Conservation (phyloP, 2,888 invertebrate genomes). For the Pycnomerus fuliginosus region DNA sequence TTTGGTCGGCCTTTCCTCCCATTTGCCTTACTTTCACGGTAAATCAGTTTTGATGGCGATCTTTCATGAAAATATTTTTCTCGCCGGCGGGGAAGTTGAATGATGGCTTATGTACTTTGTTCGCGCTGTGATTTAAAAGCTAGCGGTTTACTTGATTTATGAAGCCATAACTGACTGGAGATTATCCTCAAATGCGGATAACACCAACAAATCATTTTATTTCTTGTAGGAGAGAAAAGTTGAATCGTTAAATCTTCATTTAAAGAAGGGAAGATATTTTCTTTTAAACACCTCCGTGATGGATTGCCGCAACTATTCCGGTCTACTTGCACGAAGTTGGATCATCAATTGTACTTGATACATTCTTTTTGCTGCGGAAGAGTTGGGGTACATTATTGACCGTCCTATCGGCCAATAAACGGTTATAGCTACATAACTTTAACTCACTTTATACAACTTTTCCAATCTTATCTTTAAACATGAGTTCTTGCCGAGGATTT, state of each 20-base stretch:
- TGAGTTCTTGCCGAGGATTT: constrained; percentile 54
- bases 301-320: constrained; percentile 1
- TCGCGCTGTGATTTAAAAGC: constrained; percentile 35
- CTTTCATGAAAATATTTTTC: constrained; percentile 11
- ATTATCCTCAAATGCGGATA: constrained; percentile 41
- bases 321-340: too few relatives aligned
- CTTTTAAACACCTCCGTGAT: too few relatives aligned
- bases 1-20: not conserved
- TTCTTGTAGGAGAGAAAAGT: constrained; percentile 15
- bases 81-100: constrained; percentile 30
- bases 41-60: not conserved
- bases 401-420: constrained; percentile 46
- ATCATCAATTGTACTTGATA: too few relatives aligned
- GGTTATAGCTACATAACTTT: constrained; percentile 47
- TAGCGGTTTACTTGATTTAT: constrained; percentile 40
- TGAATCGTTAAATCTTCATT: constrained; percentile 10
- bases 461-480: constrained; percentile 58
- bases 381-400: constrained; percentile 42
- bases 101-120: constrained; percentile 42
- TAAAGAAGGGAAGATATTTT: too few relatives aligned
- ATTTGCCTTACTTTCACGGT: not conserved
- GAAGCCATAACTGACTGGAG: constrained; percentile 42
- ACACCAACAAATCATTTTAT: constrained; percentile 38
- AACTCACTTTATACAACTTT: constrained; percentile 56
- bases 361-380: constrained; percentile 22